phyloP scores from a whole-genome alignment of 1,140 invertebrate species.

The Gryon sp. region DNA sequence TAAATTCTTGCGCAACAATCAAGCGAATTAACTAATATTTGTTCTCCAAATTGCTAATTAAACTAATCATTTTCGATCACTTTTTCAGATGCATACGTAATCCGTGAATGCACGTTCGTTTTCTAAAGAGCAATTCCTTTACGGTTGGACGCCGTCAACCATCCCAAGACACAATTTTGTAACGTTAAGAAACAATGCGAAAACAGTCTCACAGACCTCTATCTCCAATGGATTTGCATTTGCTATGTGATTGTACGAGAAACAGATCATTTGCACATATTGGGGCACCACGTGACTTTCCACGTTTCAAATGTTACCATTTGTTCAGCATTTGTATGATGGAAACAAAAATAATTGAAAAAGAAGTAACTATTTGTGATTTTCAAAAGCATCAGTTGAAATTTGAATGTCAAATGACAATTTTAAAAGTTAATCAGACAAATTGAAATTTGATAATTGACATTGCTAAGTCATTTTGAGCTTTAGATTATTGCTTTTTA shows the following conservation, averaged over 20 bases:
- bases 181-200: constrained; percentile 52
- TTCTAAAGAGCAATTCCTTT: constrained; percentile 53
- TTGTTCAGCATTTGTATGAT: not conserved
- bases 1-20: constrained; percentile 11
- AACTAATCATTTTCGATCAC: constrained; percentile 40
- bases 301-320: not conserved
- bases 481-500: no score
- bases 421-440: no score
- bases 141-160: constrained; percentile 49
- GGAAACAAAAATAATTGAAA: no score
- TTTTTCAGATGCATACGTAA: constrained; percentile 48
- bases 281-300: not conserved
- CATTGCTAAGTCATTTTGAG: no score
- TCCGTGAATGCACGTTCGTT: constrained; percentile 43
- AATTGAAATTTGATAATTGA: no score
- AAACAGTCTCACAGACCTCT: constrained; percentile 40
- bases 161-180: constrained; percentile 57
- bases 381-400: no score
- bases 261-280: constrained; percentile 23
- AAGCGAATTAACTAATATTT: constrained; percentile 26
- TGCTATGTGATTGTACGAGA: not conserved
- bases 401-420: no score
- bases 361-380: no score
- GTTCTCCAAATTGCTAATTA: constrained; percentile 46
- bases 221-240: constrained; percentile 36